These are phyloP conservation scores for Acheta domesticus DNA, from an alignment of 2,888 invertebrate genomes.

Conservation along the genomic window DNA sequence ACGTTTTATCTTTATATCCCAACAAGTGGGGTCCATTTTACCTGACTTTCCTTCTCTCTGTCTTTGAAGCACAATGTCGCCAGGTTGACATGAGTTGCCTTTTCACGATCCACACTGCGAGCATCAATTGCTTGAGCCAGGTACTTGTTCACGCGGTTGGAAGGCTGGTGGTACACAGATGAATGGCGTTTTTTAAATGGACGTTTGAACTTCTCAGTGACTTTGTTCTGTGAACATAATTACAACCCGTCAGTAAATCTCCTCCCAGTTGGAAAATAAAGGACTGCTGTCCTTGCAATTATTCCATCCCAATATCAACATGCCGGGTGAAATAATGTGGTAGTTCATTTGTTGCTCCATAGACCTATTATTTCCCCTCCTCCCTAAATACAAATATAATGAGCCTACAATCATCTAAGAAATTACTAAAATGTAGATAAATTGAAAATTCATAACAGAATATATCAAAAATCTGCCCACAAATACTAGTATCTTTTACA, in stretches of 20 bases:
- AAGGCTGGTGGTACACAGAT: conserved; percentile 82
- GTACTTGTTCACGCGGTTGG: conserved; percentile 88
- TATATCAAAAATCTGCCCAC: no score
- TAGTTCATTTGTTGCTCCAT: background rate
- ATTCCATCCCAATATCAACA: background rate
- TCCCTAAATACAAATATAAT: no score
- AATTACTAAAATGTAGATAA: no score
- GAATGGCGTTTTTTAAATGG: conserved; percentile 85
- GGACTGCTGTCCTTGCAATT: background rate
- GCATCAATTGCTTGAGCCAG: conserved; percentile 88
- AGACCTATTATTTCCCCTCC: background rate
- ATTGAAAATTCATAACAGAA: no score
- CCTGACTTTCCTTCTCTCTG: conserved; percentile 76
- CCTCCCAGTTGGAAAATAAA: background rate
- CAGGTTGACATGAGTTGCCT: conserved; percentile 82
- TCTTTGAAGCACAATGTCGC: conserved; percentile 84
- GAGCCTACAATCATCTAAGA: no score
- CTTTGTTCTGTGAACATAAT: conserved; percentile 63
- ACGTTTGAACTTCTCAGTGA: conserved; percentile 82
- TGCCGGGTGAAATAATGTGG: background rate
- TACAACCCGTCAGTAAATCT: background rate
- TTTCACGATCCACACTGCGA: conserved; percentile 84
- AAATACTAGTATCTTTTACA: no score
- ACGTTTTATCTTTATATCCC: no score
- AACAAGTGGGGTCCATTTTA: conserved; percentile 42